A percentile compares a stretch with the other conserved stretches of the same genome.
These are phyloP conservation scores for Actenoides lindsayi DNA, from an alignment of 2,113 vertebrate genomes.

Conservation along the genomic window DNA sequence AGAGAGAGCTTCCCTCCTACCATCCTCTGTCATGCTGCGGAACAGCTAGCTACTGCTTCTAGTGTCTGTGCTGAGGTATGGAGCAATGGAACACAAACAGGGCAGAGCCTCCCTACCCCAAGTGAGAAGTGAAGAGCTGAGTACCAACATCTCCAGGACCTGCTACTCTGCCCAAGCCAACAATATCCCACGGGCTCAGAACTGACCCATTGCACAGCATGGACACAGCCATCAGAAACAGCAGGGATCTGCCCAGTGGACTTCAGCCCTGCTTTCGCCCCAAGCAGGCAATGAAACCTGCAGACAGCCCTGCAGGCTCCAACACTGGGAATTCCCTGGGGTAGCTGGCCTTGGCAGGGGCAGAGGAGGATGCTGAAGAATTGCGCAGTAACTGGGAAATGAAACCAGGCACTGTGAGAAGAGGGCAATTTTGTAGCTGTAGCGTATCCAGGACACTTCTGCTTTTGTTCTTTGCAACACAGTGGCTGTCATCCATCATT, in stretches of 20 bases:
- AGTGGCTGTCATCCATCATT: background rate
- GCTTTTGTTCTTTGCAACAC: slow-evolving; percentile 13
- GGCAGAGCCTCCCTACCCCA: background rate
- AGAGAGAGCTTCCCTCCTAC: background rate
- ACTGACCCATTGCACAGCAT: background rate
- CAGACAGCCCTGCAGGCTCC: background rate
- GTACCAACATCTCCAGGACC: background rate
- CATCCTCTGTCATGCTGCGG: background rate
- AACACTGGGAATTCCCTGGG: background rate
- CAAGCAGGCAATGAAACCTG: background rate
- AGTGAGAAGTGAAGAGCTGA: background rate
- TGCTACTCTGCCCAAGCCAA: background rate
- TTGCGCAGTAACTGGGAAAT: background rate
- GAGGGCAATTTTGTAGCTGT: background rate
- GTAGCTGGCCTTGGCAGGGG: background rate
- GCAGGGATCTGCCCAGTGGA: rapidly evolving
- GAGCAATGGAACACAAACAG: background rate
- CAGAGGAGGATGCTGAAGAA: background rate
- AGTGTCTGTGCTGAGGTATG: background rate
- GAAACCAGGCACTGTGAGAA: slow-evolving; percentile 10
- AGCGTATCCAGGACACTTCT: background rate
- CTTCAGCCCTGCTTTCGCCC: background rate
- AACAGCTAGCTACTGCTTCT: background rate
- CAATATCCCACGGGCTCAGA: background rate
- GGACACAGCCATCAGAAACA: background rate